These are phyloP conservation scores for Alcedo quadribrachys DNA, from an alignment of 2,797 vertebrate species.

Conservation along the genomic window DNA sequence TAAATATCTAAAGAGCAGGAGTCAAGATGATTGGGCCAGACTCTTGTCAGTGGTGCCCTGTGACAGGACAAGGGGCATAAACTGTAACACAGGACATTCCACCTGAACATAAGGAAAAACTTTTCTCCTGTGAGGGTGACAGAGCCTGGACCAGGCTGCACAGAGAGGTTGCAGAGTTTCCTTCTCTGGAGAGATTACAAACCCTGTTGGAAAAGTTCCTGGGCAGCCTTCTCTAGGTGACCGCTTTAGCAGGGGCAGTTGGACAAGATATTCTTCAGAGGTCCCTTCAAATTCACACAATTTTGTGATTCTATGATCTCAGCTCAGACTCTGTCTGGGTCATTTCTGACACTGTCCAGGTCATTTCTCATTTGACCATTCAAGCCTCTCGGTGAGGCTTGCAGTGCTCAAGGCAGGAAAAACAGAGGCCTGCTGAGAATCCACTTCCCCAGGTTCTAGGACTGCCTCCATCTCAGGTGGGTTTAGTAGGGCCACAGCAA, in stretches of 20 bases:
- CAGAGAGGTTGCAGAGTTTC: background rate
- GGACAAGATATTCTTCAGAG: background rate
- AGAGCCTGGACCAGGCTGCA: background rate
- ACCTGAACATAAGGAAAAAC: background rate
- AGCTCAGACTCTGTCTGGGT: background rate
- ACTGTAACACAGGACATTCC: background rate
- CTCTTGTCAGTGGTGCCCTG: background rate
- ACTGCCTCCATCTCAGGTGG: background rate
- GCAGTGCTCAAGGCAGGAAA: background rate
- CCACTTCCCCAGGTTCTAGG: background rate
- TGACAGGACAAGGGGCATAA: background rate
- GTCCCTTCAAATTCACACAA: background rate
- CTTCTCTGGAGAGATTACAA: background rate
- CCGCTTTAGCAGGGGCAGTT: background rate
- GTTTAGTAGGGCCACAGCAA: background rate
- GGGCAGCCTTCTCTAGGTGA: background rate
- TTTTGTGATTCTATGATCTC: background rate
- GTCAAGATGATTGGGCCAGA: background rate
- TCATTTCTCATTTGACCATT: background rate
- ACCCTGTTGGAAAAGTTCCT: background rate
- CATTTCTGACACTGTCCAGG: background rate
- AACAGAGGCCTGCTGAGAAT: background rate
- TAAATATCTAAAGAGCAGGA: background rate
- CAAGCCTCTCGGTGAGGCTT: background rate
- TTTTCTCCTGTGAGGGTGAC: background rate